Conservation (phyloP, 2,113 vertebrate species). For the Xerus inauris region DNA sequence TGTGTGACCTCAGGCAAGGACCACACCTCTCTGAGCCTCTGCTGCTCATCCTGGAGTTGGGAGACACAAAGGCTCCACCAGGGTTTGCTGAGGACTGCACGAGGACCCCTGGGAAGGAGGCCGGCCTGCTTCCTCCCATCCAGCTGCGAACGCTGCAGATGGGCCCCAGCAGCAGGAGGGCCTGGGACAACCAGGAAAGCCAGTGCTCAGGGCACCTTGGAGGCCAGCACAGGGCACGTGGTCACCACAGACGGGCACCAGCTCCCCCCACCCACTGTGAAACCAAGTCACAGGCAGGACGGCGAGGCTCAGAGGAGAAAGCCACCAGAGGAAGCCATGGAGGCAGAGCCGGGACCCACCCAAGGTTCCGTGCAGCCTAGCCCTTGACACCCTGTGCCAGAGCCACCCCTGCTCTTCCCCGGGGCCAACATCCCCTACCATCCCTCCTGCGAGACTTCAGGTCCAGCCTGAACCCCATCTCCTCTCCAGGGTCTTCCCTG, state of each 20-base stretch:
- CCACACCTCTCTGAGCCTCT: background rate
- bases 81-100: background rate
- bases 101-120: background rate
- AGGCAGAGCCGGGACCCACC: accelerated
- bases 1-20: background rate
- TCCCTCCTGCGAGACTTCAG: accelerated
- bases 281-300: background rate
- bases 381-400: too few species aligned
- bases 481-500: too few species aligned
- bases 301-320: too few species aligned
- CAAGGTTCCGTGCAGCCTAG: background rate
- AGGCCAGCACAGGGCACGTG: background rate
- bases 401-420: background rate
- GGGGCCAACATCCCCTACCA: accelerated
- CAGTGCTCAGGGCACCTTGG: accelerated
- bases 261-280: background rate
- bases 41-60: background rate
- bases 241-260: accelerated
- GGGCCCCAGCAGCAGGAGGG: accelerated
- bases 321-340: too few species aligned
- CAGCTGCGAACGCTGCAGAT: accelerated
- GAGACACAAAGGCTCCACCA: too few species aligned
- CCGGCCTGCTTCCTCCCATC: accelerated
- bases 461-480: background rate
- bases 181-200: too few species aligned